Conservation (phyloP, 2,797 vertebrate species). For the Gorsachius magnificus region DNA sequence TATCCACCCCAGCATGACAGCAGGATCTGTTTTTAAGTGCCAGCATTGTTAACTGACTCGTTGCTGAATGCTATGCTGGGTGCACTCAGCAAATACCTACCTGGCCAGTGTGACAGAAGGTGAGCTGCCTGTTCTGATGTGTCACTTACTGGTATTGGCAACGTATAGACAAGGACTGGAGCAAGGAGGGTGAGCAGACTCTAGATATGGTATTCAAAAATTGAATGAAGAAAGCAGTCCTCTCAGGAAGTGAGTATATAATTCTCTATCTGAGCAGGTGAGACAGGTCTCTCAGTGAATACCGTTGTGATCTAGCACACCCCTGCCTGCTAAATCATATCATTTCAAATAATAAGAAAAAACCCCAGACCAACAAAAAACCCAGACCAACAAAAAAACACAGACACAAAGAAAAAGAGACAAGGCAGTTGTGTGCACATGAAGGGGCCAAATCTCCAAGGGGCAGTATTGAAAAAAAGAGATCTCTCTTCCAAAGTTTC, state of each 20-base stretch:
- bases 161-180: not conserved
- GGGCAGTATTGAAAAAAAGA: fast-evolving
- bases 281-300: not conserved
- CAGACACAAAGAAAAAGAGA: not conserved
- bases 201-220: not conserved
- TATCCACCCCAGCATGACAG: not conserved
- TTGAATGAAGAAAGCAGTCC: not conserved
- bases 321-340: not conserved
- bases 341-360: not conserved
- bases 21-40: not conserved
- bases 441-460: not conserved
- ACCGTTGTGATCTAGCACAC: not conserved
- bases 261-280: not conserved
- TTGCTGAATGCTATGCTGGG: not conserved
- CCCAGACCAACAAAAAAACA: not conserved
- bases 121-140: not conserved
- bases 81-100: not conserved
- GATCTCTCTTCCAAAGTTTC: not conserved
- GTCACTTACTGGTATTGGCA: not conserved
- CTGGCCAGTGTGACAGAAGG: not conserved
- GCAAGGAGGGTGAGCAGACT: not conserved
- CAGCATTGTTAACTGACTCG: not conserved
- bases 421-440: not conserved
- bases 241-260: not conserved
- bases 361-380: not conserved